Evolutionary conservation across 1,140 invertebrate species (phyloP).

Genomic region (Tetramorium alpestre): DNA sequence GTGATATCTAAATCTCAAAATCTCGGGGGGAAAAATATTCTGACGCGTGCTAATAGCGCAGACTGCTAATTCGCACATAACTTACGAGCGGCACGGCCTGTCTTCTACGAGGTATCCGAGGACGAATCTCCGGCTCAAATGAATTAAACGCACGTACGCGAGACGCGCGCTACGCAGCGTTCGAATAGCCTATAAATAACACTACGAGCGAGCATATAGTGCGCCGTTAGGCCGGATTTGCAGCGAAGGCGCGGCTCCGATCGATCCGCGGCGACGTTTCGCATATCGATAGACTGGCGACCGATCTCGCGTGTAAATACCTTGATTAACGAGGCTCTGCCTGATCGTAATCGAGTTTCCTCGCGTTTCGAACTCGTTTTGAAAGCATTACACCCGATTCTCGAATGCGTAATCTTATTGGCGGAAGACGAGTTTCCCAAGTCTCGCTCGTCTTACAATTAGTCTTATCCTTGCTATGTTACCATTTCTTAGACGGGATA

Average conservation of each 20-base stretch:
- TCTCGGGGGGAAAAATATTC: not conserved
- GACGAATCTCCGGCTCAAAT: conserved; percentile 65
- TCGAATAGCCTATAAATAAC: conserved; percentile 79
- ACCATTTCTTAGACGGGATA: not conserved
- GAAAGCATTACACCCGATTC: conserved; percentile 44
- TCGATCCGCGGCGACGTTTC: conserved; percentile 68
- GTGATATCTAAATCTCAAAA: not conserved
- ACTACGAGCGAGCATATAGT: conserved; percentile 57
- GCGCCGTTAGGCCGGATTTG: conserved; percentile 75
- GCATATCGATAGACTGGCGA: conserved; percentile 74
- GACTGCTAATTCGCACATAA: conserved; percentile 61
- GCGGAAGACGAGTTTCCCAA: not conserved
- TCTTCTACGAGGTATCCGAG: conserved; percentile 47
- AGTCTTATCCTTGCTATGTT: not conserved
- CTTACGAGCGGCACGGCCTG: conserved; percentile 27
- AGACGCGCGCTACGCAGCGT: conserved; percentile 68
- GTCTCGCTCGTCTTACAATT: not conserved
- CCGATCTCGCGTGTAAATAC: conserved; percentile 79
- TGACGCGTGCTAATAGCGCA: conserved; percentile 12
- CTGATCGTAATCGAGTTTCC: conserved; percentile 41
- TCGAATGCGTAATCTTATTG: not conserved
- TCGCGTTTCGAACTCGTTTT: conserved; percentile 12
- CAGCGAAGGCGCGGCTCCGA: conserved; percentile 75
- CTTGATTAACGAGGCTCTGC: conserved; percentile 78
- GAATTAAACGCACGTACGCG: conserved; percentile 74